phyloP scores from a whole-genome alignment of 2,888 invertebrate genomes.

The Mallateleia sp. region DNA sequence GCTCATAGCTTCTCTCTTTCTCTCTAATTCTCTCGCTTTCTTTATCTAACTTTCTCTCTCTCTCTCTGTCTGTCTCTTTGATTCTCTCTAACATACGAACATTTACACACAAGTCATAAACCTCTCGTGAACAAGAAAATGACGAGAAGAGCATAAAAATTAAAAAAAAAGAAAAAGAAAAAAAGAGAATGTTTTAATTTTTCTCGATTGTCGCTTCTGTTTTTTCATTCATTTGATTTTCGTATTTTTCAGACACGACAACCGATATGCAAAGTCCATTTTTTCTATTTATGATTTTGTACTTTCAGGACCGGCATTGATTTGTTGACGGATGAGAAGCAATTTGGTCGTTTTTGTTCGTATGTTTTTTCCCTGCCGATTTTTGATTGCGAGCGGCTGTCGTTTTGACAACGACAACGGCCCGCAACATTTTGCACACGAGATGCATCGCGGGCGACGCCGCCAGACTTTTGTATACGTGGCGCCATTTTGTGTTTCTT shows the following conservation, averaged over 20 bases:
- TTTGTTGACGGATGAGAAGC: too few relatives aligned
- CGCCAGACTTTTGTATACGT: constrained; percentile 59
- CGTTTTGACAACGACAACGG: too few relatives aligned
- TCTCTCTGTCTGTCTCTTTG: constrained; percentile 43
- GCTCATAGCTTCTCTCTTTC: constrained; percentile 81
- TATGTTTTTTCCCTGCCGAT: constrained; percentile 63
- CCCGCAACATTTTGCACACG: constrained; percentile 21
- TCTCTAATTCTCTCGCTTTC: constrained; percentile 66
- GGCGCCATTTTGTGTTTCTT: constrained; percentile 79
- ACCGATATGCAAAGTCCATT: too few relatives aligned
- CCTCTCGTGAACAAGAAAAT: constrained; percentile 43
- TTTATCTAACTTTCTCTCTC: constrained; percentile 50
- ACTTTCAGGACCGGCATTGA: too few relatives aligned
- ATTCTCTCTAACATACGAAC: constrained; percentile 77
- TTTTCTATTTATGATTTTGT: too few relatives aligned
- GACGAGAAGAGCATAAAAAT: too few relatives aligned
- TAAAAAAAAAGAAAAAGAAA: constrained; percentile 21
- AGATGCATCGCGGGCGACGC: too few relatives aligned
- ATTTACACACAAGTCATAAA: constrained; percentile 75
- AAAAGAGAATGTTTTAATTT: constrained; percentile 21
- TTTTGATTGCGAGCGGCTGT: constrained; percentile 14
- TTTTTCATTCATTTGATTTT: constrained; percentile 51
- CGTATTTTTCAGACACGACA: constrained; percentile 60
- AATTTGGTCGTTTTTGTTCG: constrained; percentile 67
- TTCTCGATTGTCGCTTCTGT: constrained; percentile 27